Conservation (phyloP, 2,888 invertebrate species). For the Chorisops tibialis region DNA sequence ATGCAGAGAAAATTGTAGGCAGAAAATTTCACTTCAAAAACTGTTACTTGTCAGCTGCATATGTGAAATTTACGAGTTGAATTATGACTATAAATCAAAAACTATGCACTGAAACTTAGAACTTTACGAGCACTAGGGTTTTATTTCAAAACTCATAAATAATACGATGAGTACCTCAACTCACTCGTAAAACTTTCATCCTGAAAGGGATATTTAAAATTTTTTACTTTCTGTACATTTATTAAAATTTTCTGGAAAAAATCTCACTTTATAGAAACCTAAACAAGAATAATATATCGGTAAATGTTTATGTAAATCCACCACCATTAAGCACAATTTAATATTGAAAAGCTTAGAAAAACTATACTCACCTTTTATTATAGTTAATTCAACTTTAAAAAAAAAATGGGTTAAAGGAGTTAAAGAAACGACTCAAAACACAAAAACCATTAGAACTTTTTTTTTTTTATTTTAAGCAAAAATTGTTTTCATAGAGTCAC, state of each 20-base stretch:
- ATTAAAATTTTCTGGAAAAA: too few species aligned
- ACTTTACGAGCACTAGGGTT: neutral
- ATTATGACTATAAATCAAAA: slow-evolving; percentile 1
- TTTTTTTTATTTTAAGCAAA: neutral
- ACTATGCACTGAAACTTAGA: neutral
- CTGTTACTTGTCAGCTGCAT: slow-evolving; percentile 5
- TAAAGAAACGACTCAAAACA: neutral
- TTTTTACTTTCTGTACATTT: too few species aligned
- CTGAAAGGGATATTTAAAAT: too few species aligned
- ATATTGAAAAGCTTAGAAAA: too few species aligned
- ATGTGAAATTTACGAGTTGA: slow-evolving; percentile 3
- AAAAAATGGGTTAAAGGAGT: neutral
- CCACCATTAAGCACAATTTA: too few species aligned
- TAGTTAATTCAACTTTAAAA: neutral
- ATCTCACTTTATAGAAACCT: too few species aligned
- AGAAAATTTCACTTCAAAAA: neutral
- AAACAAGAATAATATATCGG: too few species aligned
- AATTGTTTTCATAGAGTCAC: too few species aligned
- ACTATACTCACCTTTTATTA: too few species aligned
- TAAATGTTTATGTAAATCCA: too few species aligned
- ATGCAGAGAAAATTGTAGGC: too few species aligned
- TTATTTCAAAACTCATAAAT: slow-evolving; percentile 9
- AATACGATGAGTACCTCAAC: neutral
- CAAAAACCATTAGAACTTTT: neutral
- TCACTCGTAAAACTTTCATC: neutral